phyloP scores from a whole-genome alignment of 2,888 invertebrate genomes.

The Himalopsyche tibetana region DNA sequence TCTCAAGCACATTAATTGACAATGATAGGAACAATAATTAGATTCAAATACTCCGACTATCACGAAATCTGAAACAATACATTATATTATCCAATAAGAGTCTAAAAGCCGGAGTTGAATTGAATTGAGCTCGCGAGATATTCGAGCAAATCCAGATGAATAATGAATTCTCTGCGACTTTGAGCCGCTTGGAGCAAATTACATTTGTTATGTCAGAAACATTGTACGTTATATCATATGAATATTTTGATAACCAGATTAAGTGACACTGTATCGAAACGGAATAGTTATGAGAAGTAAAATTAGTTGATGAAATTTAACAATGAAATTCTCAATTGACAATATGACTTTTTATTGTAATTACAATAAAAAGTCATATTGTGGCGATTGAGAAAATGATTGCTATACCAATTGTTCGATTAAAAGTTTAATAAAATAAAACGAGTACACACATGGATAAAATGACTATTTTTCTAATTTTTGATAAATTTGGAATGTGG shows the following conservation, averaged over 20 bases:
- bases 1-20: conserved; percentile 1
- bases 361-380: no score
- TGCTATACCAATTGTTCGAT: no score
- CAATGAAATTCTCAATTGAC: no score
- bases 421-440: no score
- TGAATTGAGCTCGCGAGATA: conserved; percentile 11
- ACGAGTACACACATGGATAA: no score
- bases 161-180: background rate
- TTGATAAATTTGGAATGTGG: no score
- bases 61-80: conserved; percentile 21
- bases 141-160: conserved; percentile 8
- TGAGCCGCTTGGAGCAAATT: conserved; percentile 1
- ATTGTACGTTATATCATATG: background rate
- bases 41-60: background rate
- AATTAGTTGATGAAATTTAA: background rate
- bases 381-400: no score
- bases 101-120: conserved; percentile 19
- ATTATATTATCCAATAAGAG: conserved; percentile 2
- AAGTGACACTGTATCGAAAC: background rate
- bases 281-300: background rate
- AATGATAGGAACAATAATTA: conserved; percentile 22
- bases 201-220: conserved; percentile 12
- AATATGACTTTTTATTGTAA: no score
- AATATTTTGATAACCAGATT: background rate
- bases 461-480: no score